Conservation (phyloP, 2,797 vertebrate species). For the Odontamblyopus rebecca region DNA sequence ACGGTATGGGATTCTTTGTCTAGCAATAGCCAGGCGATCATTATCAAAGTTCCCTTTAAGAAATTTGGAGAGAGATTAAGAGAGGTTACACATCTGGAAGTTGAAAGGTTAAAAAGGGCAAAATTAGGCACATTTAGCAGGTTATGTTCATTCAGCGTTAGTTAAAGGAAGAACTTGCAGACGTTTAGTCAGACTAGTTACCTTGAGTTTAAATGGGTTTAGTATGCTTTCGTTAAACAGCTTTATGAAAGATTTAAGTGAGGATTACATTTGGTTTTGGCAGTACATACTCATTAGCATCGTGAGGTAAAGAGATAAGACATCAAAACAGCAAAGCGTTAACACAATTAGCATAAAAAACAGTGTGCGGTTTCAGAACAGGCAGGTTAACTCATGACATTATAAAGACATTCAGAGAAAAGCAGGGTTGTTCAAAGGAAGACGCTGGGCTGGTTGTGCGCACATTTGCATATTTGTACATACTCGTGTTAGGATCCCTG, state of each 20-base stretch:
- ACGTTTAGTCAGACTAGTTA: constrained; percentile 75
- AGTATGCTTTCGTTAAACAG: constrained; percentile 73
- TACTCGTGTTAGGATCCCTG: no score
- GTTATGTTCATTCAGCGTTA: constrained; percentile 79
- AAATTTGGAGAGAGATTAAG: constrained; percentile 92
- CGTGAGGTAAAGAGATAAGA: constrained; percentile 35
- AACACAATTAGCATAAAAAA: constrained; percentile 33
- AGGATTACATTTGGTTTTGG: constrained; percentile 58
- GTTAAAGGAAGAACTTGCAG: constrained; percentile 70
- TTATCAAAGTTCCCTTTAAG: constrained; percentile 99
- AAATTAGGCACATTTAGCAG: constrained; percentile 79
- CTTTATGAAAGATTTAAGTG: constrained; percentile 82
- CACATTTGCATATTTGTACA: not conserved
- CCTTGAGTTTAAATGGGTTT: constrained; percentile 73
- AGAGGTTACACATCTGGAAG: constrained; percentile 83
- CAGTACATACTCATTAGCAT: constrained; percentile 54
- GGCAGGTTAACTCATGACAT: constrained; percentile 50
- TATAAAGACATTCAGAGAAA: constrained; percentile 24
- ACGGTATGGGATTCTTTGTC: constrained; percentile 99
- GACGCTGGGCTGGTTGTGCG: constrained; percentile 44
- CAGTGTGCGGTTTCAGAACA: constrained; percentile 36
- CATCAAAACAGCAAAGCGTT: constrained; percentile 52
- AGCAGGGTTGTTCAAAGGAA: constrained; percentile 72
- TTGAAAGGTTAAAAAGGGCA: constrained; percentile 81
- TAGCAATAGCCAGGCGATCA: constrained; percentile 99